Conservation (phyloP, 2,113 vertebrate genomes). For the Baryphthengus martii region DNA sequence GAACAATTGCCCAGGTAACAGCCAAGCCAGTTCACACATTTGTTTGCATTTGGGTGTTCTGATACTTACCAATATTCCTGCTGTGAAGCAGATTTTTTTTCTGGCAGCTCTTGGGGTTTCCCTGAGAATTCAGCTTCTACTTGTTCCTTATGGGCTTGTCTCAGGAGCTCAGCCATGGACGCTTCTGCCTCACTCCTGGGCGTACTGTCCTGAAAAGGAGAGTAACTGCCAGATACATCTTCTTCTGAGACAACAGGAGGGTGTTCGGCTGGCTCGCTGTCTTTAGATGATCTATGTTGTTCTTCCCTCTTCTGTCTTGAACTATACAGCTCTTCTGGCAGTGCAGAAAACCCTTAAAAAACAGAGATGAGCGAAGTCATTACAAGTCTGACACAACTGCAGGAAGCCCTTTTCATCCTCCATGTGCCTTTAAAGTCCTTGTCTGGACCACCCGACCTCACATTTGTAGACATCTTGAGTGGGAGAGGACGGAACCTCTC, state of each 20-base stretch:
- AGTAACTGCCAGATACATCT: slow-evolving; percentile 84
- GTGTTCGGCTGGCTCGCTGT: slow-evolving; percentile 63
- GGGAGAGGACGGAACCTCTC: background rate
- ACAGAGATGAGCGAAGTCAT: background rate
- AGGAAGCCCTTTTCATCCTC: background rate
- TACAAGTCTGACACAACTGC: background rate
- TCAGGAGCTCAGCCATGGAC: slow-evolving; percentile 74
- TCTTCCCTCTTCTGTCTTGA: slow-evolving; percentile 67
- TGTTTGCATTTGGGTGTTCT: background rate
- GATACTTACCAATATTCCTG: slow-evolving; percentile 72
- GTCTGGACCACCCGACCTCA: fast-evolving
- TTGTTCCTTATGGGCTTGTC: slow-evolving; percentile 80
- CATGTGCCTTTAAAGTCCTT: background rate
- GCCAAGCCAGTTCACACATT: too few species aligned
- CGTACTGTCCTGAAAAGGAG: slow-evolving; percentile 82
- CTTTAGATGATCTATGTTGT: slow-evolving; percentile 58
- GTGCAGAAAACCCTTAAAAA: slow-evolving; percentile 82
- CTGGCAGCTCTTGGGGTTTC: slow-evolving; percentile 60
- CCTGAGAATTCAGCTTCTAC: slow-evolving; percentile 80
- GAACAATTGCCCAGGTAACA: too few species aligned
- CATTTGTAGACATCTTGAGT: background rate
- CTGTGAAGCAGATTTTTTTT: slow-evolving; percentile 48
- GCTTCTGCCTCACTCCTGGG: slow-evolving; percentile 78
- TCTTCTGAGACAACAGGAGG: slow-evolving; percentile 89
- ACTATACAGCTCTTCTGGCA: slow-evolving; percentile 86